Percentiles rank a stretch among this genome's conserved stretches.
These are phyloP conservation scores for Columba livia DNA, from an alignment of 2,113 vertebrate species.

Conservation along the genomic window DNA sequence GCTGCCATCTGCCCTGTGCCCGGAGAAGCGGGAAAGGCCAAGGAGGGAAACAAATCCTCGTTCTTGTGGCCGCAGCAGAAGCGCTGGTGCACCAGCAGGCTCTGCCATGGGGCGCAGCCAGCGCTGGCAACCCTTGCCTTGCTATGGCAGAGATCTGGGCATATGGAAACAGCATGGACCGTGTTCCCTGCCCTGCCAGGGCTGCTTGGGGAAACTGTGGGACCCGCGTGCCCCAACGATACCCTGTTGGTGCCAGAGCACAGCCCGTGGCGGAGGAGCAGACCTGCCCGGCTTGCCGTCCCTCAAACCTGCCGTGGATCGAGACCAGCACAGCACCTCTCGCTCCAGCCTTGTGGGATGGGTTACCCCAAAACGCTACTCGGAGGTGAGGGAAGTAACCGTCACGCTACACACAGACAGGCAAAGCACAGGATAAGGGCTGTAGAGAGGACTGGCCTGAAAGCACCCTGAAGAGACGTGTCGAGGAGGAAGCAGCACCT, in stretches of 20 bases:
- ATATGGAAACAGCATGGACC: background rate
- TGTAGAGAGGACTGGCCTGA: background rate
- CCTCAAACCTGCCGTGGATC: background rate
- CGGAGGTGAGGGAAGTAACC: slow-evolving; percentile 24
- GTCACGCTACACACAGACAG: background rate
- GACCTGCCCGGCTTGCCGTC: background rate
- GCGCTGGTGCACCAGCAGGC: fast-evolving
- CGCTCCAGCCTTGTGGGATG: slow-evolving; percentile 29
- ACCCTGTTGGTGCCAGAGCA: background rate
- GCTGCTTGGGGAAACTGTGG: background rate
- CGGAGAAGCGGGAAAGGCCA: background rate
- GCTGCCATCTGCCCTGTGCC: background rate
- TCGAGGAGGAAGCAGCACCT: background rate
- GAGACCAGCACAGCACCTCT: slow-evolving; percentile 14
- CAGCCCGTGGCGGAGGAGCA: background rate
- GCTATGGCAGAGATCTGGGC: background rate
- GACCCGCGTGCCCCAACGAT: background rate
- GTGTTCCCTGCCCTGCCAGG: background rate
- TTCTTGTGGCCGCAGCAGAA: fast-evolving
- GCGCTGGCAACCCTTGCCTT: background rate
- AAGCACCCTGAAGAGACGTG: background rate
- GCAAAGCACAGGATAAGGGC: slow-evolving; percentile 20
- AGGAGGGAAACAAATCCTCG: background rate
- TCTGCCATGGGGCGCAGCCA: background rate
- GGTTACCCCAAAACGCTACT: slow-evolving; percentile 11